These are phyloP conservation scores for Malacoctenus gilli DNA, from an alignment of 2,797 vertebrate species.

Conservation along the genomic window DNA sequence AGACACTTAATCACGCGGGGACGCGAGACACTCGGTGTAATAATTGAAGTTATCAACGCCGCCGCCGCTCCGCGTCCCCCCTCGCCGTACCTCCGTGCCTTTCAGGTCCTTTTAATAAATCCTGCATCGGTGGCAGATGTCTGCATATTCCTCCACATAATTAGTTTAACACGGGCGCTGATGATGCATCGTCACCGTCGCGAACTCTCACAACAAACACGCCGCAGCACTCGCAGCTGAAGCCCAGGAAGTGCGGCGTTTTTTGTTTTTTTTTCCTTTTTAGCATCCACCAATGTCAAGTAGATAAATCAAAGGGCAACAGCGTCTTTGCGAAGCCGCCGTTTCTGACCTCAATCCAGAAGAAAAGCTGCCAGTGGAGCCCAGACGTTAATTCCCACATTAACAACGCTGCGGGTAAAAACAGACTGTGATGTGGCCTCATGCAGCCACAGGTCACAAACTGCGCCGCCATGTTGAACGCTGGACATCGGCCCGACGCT, in stretches of 20 bases:
- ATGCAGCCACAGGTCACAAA: background rate
- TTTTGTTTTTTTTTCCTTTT: no score
- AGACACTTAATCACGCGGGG: slow-evolving; percentile 13
- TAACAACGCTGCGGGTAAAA: background rate
- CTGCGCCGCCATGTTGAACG: background rate
- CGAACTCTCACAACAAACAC: background rate
- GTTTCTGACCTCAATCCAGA: background rate
- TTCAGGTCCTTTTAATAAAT: background rate
- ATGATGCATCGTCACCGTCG: background rate
- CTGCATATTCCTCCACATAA: background rate
- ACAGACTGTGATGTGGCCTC: background rate
- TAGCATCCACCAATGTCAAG: background rate
- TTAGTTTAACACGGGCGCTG: background rate
- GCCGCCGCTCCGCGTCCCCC: background rate
- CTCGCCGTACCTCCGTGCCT: background rate
- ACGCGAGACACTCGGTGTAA: background rate
- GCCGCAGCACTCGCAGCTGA: background rate
- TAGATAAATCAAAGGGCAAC: background rate
- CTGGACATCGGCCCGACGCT: background rate
- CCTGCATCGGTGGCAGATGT: background rate
- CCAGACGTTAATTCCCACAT: background rate
- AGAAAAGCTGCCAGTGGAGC: background rate
- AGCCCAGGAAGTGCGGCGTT: background rate
- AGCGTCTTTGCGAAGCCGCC: background rate
- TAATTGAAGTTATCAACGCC: background rate